Base-by-base conservation (phyloP, 2,888 invertebrate genomes). In the Parascotia fuliginaria region DNA sequence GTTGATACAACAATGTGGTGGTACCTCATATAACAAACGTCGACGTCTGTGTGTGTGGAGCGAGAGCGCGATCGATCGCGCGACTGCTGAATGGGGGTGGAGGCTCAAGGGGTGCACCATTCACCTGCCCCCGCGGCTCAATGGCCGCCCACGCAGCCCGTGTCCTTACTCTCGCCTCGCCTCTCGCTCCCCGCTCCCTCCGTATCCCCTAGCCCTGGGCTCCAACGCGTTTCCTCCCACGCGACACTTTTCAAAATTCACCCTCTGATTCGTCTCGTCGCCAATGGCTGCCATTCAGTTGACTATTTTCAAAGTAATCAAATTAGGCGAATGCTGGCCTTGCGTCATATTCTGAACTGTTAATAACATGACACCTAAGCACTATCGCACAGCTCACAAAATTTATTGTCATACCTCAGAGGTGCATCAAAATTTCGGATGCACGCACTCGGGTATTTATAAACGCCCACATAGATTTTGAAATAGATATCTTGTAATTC, bases 41-140 rank as follows among this genome's bases (percentile, higher is more conserved):
- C 42, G 40, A 45, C 46, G 38, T 40, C 40, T 41, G 42, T 55
- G 19, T 46, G 55, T 50, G 56, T 51, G 52, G 55, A 22, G 41
- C 67, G 75, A 75, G 50, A 77, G 70, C 67, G 69, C 76, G 73
- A 87, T 89, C 89, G 89, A 89, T 88, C 77, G 81, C 73, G 63
- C 65, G 64, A 53, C 65, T 61, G 78, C 77, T 83, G 67, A 85
- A 86, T 86, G 85, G 82, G 83, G 84, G 77, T 71, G 79, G 83
- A 73, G 80, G 73, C 63, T 52, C 47, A 55, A 61, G 77, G 74
- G 79, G 76, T 61, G 65, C 81, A 63, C 87, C 90, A 89, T 89
- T 90, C 88, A 89, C 85, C 89, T 84, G 81, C 87, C 88, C 85
- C 87, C 77, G 78, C 80, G 75, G 81, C 88, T 91, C 89, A 90